phyloP scores from a whole-genome alignment of 2,113 vertebrate genomes.

The Brienomyrus longianalis region DNA sequence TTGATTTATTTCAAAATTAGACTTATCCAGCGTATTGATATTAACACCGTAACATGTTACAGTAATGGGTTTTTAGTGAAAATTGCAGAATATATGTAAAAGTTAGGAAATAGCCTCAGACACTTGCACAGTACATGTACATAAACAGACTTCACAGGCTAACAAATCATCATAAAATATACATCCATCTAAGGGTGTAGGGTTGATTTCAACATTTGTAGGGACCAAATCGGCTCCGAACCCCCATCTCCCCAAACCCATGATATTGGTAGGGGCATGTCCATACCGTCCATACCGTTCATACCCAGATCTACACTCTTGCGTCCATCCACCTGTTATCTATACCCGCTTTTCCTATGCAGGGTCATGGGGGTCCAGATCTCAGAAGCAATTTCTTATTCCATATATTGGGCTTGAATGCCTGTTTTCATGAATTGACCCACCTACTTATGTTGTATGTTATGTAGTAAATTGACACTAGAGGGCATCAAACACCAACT shows the following conservation, averaged over 20 bases:
- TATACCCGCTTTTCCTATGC: no score
- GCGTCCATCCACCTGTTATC: no score
- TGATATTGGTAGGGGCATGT: no score
- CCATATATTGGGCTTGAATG: not conserved
- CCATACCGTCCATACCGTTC: no score
- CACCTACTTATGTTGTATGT: not conserved
- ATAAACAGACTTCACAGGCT: not conserved
- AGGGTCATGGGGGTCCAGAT: no score
- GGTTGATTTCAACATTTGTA: not conserved
- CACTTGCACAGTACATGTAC: not conserved
- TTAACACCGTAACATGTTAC: not conserved
- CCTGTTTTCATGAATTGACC: not conserved
- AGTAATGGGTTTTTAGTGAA: not conserved
- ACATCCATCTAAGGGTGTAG: not conserved
- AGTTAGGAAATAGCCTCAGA: not conserved
- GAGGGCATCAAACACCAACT: not conserved
- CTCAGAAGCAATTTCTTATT: no score
- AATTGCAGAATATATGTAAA: not conserved
- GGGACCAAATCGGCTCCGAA: not conserved
- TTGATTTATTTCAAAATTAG: no score
- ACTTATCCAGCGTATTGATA: not conserved
- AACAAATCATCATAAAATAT: not conserved
- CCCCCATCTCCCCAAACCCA: no score
- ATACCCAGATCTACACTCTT: not conserved
- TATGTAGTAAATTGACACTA: not conserved